These are phyloP conservation scores for Picus viridis DNA, from an alignment of 2,797 vertebrate species.

Conservation along the genomic window DNA sequence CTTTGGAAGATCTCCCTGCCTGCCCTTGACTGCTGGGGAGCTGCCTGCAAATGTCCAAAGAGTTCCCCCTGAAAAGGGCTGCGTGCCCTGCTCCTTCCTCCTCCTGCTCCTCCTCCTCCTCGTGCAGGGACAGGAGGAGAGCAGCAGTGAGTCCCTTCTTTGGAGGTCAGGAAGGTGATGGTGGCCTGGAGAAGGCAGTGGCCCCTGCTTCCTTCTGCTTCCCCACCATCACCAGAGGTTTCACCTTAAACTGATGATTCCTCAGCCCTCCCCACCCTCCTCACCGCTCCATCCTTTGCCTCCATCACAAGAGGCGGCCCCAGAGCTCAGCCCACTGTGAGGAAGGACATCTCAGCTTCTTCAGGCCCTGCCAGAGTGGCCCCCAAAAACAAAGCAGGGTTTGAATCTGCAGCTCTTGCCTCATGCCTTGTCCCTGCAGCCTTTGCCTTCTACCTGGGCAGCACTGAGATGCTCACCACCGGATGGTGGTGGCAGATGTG, in stretches of 20 bases:
- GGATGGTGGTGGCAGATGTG: neutral
- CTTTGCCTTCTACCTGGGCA: neutral
- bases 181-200: neutral
- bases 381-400: neutral
- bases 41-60: neutral
- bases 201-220: neutral
- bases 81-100: neutral
- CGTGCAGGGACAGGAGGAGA: neutral
- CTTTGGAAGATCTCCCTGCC: neutral
- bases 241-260: neutral
- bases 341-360: neutral
- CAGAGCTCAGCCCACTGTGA: neutral
- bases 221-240: neutral
- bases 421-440: neutral
- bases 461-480: neutral
- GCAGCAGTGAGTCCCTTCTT: neutral
- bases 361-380: no score
- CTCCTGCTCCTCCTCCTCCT: neutral
- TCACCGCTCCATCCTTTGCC: neutral
- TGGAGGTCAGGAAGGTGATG: neutral
- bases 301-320: neutral
- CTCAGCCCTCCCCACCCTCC: neutral
- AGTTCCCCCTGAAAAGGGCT: rapidly evolving
- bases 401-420: neutral
- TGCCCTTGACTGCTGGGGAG: neutral